phyloP scores from a whole-genome alignment of 1,140 invertebrate species.

The Drosophila lowei region DNA sequence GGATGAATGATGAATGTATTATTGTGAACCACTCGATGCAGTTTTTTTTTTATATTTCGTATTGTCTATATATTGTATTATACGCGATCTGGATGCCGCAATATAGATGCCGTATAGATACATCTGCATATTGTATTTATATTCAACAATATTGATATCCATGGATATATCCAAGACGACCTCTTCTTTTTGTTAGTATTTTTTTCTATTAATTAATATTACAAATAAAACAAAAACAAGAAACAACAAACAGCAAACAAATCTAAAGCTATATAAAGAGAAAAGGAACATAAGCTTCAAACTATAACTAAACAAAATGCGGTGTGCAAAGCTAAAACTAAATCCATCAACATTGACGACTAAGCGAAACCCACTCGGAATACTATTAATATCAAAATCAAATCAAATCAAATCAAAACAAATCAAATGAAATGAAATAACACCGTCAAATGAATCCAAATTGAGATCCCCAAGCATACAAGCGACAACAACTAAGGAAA shows the following conservation, averaged over 20 bases:
- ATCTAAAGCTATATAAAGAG: neutral
- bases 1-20: slow-evolving; percentile 22
- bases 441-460: slow-evolving; percentile 16
- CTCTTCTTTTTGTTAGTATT: slow-evolving; percentile 78
- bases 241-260: slow-evolving; percentile 1
- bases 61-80: slow-evolving; percentile 46
- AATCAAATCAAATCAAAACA: slow-evolving; percentile 14
- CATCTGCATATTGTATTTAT: too few relatives aligned
- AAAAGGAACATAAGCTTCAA: slow-evolving; percentile 22
- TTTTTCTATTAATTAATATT: slow-evolving; percentile 78
- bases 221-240: slow-evolving; percentile 31
- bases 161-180: slow-evolving; percentile 56
- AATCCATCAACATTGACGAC: slow-evolving; percentile 51
- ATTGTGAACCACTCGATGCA: slow-evolving; percentile 6
- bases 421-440: slow-evolving; percentile 34
- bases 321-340: slow-evolving; percentile 60
- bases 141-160: too few relatives aligned
- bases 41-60: too few relatives aligned
- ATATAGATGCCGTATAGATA: too few relatives aligned
- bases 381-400: slow-evolving; percentile 23
- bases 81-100: slow-evolving; percentile 48
- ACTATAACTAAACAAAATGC: slow-evolving; percentile 32
- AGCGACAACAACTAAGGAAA: slow-evolving; percentile 67
- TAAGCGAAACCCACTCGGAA: slow-evolving; percentile 39
- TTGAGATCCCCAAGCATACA: slow-evolving; percentile 28